phyloP scores from a whole-genome alignment of 2,888 invertebrate genomes.

The Catocala fraxini region DNA sequence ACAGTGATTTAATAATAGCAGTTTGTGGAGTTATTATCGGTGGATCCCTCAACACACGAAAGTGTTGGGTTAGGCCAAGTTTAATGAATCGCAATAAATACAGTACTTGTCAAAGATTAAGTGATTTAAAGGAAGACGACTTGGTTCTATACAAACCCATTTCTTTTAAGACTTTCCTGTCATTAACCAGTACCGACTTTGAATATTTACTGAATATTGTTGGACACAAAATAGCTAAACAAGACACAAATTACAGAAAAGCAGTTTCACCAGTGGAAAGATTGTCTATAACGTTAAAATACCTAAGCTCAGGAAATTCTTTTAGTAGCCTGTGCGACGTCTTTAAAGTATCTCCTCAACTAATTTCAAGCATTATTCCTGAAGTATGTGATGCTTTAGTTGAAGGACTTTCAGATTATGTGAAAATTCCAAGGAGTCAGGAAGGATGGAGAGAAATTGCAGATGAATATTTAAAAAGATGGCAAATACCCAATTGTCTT shows the following conservation, averaged over 20 bases:
- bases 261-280: conserved; percentile 30
- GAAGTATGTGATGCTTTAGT: conserved; percentile 16
- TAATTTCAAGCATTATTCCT: conserved; percentile 18
- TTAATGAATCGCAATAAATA: no score
- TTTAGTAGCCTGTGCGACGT: conserved; percentile 3
- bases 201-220: conserved; percentile 36
- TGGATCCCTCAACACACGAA: no score
- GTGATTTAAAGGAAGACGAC: no score
- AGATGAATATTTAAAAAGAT: conserved; percentile 18
- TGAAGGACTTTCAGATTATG: conserved; percentile 12
- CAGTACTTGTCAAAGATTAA: no score
- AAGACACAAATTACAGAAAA: conserved; percentile 34
- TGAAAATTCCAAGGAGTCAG: conserved; percentile 8
- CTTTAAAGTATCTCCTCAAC: conserved; percentile 16
- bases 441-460: conserved; percentile 13
- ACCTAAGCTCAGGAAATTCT: conserved; percentile 12
- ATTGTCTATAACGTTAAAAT: conserved; percentile 25
- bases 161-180: no score
- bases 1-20: no score
- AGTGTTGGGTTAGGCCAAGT: no score
- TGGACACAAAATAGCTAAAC: conserved; percentile 43
- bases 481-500: conserved; percentile 26
- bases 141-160: no score
- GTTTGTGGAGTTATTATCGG: no score
- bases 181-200: no score